These are phyloP conservation scores for Epinotia bilunana DNA, from an alignment of 2,888 invertebrate genomes.

Conservation along the genomic window DNA sequence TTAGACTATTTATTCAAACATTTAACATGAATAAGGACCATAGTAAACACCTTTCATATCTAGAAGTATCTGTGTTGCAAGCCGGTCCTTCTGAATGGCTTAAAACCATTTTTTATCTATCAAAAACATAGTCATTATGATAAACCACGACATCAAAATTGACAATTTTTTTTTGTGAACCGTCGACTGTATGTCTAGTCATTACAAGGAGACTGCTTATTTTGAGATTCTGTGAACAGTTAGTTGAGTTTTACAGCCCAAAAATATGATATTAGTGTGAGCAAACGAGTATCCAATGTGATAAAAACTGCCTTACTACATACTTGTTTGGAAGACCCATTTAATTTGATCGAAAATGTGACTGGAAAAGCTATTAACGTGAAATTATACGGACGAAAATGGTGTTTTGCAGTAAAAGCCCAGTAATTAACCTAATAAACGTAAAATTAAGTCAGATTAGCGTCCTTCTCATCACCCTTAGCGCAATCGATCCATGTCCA, in stretches of 20 bases:
- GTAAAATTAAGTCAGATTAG: slow-evolving; percentile 42
- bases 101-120: neutral
- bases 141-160: too few relatives aligned
- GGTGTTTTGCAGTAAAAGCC: neutral
- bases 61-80: neutral
- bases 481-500: slow-evolving; percentile 62
- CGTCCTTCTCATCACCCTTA: slow-evolving; percentile 54
- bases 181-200: too few relatives aligned
- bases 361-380: too few relatives aligned
- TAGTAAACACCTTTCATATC: neutral
- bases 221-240: too few relatives aligned
- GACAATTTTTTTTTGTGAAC: too few relatives aligned
- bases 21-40: neutral
- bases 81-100: neutral
- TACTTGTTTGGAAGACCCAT: too few relatives aligned
- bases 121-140: neutral
- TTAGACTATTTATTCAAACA: slow-evolving; percentile 19
- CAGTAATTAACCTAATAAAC: slow-evolving; percentile 35
- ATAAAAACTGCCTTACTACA: too few relatives aligned
- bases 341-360: too few relatives aligned
- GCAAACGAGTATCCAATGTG: too few relatives aligned
- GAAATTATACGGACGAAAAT: neutral
- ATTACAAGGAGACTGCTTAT: too few relatives aligned
- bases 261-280: too few relatives aligned
- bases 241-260: too few relatives aligned